Percentiles rank a stretch among this genome's conserved stretches.
Evolutionary conservation across 2,797 vertebrate genomes (phyloP).

Genomic region (Tapirus indicus): DNA sequence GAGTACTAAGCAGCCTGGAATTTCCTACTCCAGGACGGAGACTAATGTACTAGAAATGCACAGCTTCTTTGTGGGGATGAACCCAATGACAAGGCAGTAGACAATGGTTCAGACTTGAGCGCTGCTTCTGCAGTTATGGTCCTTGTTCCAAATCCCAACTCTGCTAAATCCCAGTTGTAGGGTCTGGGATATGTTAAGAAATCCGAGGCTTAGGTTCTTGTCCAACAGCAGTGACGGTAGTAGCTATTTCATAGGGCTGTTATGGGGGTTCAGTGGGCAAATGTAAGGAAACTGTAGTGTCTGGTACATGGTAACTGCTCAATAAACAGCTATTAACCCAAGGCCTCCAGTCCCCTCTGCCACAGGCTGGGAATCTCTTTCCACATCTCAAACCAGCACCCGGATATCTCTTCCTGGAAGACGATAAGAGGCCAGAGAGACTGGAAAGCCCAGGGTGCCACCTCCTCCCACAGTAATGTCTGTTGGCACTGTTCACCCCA

Average conservation of each 20-base stretch:
- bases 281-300: not conserved
- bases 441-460: not conserved
- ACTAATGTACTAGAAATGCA: not conserved
- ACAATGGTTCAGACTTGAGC: not conserved
- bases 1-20: not conserved
- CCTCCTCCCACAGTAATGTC: not conserved
- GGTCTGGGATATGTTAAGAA: not conserved
- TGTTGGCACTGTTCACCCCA: not conserved
- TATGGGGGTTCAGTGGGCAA: not conserved
- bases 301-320: not conserved
- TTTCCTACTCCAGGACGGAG: not conserved
- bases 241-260: not conserved
- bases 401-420: not conserved
- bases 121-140: not conserved
- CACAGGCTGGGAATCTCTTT: not conserved
- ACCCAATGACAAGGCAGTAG: not conserved
- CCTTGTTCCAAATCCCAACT: not conserved
- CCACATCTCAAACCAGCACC: not conserved
- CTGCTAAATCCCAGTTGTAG: not conserved
- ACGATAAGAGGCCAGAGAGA: not conserved
- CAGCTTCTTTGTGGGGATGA: not conserved
- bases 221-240: not conserved
- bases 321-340: not conserved
- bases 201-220: not conserved
- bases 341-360: not conserved